Evolutionary conservation across 2,888 invertebrate species (phyloP).

Genomic region (Blastobasis lacticolella): DNA sequence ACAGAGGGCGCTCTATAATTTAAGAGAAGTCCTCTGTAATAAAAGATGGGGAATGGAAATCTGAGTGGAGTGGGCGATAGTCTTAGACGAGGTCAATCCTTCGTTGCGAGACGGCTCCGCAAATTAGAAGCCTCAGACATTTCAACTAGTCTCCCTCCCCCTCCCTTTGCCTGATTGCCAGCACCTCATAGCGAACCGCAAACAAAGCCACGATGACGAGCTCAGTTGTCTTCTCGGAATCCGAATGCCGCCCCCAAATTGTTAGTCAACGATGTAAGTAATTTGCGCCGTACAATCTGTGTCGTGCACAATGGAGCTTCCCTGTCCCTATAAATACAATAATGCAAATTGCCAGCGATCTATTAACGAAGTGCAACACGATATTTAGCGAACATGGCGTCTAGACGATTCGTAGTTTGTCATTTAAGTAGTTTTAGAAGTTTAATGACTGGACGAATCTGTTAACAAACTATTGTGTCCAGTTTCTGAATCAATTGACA

Average conservation of each 20-base stretch:
- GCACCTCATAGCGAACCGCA: slow-evolving; percentile 39
- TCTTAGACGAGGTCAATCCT: slow-evolving; percentile 43
- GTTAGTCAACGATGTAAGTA: slow-evolving; percentile 45
- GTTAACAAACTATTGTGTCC: no score
- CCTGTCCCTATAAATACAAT: background rate
- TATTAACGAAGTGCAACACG: slow-evolving; percentile 4
- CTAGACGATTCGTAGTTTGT: slow-evolving; percentile 1
- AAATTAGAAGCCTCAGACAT: slow-evolving; percentile 57
- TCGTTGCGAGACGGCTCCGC: slow-evolving; percentile 35
- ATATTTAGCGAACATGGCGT: slow-evolving; percentile 8
- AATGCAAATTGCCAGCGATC: slow-evolving; percentile 1
- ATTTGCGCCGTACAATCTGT: slow-evolving; percentile 33
- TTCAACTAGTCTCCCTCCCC: slow-evolving; percentile 40
- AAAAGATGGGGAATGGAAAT: slow-evolving; percentile 25
- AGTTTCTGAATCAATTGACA: no score
- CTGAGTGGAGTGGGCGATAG: slow-evolving; percentile 26
- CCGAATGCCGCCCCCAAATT: slow-evolving; percentile 41
- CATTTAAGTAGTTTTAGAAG: no score
- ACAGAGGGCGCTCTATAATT: slow-evolving; percentile 14
- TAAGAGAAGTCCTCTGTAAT: slow-evolving; percentile 17
- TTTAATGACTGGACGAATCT: no score
- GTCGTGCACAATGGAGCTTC: slow-evolving; percentile 15
- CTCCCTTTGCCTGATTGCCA: slow-evolving; percentile 42
- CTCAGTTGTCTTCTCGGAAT: slow-evolving; percentile 47
- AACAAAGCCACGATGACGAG: slow-evolving; percentile 55